Evolutionary conservation across 2,797 vertebrate species (phyloP).

Genomic region (Oophaga sylvatica): DNA sequence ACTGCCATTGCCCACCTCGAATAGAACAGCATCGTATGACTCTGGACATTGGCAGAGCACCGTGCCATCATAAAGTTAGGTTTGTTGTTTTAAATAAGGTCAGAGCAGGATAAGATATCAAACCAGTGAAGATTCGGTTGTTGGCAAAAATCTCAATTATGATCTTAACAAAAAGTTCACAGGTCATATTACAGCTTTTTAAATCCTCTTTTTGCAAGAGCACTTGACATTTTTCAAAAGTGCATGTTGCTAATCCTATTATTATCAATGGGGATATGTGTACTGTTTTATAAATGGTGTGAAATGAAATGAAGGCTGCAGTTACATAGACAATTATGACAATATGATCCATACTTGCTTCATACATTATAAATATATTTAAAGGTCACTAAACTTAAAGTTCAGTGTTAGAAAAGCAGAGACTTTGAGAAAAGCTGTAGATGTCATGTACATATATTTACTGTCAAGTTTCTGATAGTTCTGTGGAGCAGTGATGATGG

Average conservation of each 20-base stretch:
- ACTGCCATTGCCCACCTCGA: constrained; percentile 26
- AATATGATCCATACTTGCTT: neutral
- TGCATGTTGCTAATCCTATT: constrained; percentile 10
- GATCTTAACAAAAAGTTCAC: neutral
- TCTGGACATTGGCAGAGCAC: constrained; percentile 38
- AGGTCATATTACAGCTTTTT: constrained; percentile 12
- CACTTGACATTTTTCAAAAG: neutral
- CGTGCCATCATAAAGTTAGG: constrained; percentile 22
- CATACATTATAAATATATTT: neutral
- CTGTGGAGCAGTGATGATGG: neutral
- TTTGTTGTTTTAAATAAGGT: constrained; percentile 41
- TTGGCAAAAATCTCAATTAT: constrained; percentile 16
- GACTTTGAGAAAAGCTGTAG: neutral
- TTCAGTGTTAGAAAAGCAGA: neutral
- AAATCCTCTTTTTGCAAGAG: constrained; percentile 23
- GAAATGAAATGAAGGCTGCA: neutral
- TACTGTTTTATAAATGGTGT: neutral
- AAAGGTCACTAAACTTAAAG: neutral
- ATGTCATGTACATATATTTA: neutral
- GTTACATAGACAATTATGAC: neutral
- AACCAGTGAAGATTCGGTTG: constrained; percentile 11
- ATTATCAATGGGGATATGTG: neutral
- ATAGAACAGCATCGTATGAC: constrained; percentile 13
- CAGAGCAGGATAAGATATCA: neutral
- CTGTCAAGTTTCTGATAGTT: neutral